phyloP scores from a whole-genome alignment of 2,888 invertebrate genomes.

The Apotomis capreana region DNA sequence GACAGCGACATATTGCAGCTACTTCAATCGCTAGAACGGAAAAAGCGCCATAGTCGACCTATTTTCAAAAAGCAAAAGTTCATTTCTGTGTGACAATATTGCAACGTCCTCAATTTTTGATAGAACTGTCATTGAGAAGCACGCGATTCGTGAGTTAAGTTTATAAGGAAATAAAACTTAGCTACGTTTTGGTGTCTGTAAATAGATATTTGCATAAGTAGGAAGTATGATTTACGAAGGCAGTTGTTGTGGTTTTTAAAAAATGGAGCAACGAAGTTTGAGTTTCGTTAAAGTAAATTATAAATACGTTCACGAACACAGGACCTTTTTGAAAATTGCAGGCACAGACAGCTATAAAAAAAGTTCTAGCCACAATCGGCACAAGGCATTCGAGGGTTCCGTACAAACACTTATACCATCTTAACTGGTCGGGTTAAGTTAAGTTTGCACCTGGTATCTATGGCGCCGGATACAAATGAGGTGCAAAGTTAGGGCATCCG shows the following conservation, averaged over 20 bases:
- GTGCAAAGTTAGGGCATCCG: no score
- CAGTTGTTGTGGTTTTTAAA: background rate
- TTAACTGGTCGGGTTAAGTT: no score
- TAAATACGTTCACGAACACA: no score
- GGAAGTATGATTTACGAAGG: background rate
- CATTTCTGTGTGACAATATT: slow-evolving; percentile 42
- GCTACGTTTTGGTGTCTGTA: slow-evolving; percentile 18
- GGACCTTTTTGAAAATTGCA: no score
- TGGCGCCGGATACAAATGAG: no score
- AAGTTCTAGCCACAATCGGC: no score
- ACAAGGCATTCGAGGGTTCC: no score
- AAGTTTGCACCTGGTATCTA: no score
- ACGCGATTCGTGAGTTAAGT: slow-evolving; percentile 57
- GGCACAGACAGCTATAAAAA: no score
- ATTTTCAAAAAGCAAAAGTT: slow-evolving; percentile 38
- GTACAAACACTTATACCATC: no score
- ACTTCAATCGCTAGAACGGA: slow-evolving; percentile 29
- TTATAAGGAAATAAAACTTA: slow-evolving; percentile 48
- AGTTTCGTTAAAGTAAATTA: no score
- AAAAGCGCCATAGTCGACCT: background rate
- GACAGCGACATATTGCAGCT: slow-evolving; percentile 37
- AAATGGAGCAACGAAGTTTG: no score
- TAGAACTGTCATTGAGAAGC: slow-evolving; percentile 46
- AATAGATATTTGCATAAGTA: slow-evolving; percentile 33
- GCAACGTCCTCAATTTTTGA: slow-evolving; percentile 43